Conservation (phyloP, 2,797 vertebrate species). For the Buphagus erythrorhynchus region DNA sequence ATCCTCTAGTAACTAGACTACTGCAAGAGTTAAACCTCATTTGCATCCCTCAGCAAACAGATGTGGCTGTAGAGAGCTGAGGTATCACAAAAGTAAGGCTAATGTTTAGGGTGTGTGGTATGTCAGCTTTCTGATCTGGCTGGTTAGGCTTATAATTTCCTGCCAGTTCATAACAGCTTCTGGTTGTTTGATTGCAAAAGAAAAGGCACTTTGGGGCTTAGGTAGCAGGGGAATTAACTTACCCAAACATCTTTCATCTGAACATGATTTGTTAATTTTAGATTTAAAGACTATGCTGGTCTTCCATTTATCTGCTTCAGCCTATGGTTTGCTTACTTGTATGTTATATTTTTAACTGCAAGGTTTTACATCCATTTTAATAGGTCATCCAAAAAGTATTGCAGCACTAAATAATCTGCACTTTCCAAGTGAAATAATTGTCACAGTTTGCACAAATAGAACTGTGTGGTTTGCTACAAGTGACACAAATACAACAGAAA, state of each 20-base stretch:
- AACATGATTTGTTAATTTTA: not conserved
- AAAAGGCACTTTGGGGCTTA: not conserved
- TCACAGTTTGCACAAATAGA: not conserved
- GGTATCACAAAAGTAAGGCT: not conserved
- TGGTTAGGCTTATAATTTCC: not conserved
- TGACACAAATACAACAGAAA: conserved; percentile 9
- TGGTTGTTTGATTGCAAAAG: not conserved
- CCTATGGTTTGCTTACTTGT: not conserved
- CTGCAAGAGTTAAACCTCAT: conserved; percentile 23
- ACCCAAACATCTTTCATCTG: not conserved
- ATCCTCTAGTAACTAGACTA: not conserved
- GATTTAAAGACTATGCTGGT: not conserved
- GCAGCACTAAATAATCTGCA: not conserved
- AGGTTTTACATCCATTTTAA: not conserved
- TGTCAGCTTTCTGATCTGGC: not conserved
- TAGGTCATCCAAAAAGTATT: not conserved
- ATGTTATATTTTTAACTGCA: conserved; percentile 10
- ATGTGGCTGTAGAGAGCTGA: not conserved
- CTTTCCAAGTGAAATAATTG: not conserved
- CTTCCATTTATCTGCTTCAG: not conserved
- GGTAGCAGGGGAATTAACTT: not conserved
- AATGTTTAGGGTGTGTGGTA: not conserved
- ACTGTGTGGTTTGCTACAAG: not conserved
- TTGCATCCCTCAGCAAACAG: not conserved
- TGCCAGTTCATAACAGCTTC: not conserved